A percentile compares a stretch with the other conserved stretches of the same genome.
Conservation (phyloP, 2,888 invertebrate genomes). For the Latrodectus hesperus region DNA sequence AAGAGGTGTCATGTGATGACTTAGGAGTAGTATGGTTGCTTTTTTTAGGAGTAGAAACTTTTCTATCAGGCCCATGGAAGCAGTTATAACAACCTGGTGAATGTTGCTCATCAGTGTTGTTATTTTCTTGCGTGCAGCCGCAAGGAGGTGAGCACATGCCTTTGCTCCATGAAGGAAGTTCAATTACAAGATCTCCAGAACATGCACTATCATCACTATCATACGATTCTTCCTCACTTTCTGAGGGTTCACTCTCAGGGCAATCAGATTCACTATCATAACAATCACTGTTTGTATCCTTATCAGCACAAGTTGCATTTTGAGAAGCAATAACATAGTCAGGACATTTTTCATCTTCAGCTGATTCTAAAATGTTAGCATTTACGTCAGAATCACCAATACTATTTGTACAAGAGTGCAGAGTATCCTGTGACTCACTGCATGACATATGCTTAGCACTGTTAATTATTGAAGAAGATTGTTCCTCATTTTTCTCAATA, state of each 20-base stretch:
- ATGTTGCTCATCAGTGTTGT: neutral
- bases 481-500: conserved; percentile 31
- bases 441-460: conserved; percentile 47
- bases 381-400: conserved; percentile 61
- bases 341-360: conserved; percentile 12
- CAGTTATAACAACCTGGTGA: conserved; percentile 14
- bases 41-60: conserved; percentile 42
- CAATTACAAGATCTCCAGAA: neutral
- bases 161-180: neutral
- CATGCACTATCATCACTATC: neutral
- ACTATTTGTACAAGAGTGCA: conserved; percentile 61
- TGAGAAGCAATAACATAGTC: neutral
- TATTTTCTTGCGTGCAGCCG: neutral
- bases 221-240: neutral
- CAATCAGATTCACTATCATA: conserved; percentile 23
- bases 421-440: conserved; percentile 63
- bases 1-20: conserved; percentile 41
- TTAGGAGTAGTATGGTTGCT: conserved; percentile 9
- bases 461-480: conserved; percentile 41
- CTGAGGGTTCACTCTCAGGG: conserved; percentile 16
- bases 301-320: neutral
- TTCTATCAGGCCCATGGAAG: neutral
- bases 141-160: neutral
- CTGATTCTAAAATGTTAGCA: conserved; percentile 42
- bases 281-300: conserved; percentile 3